Percentiles rank a stretch among this genome's conserved stretches.
phyloP scores from a whole-genome alignment of 2,888 invertebrate species.

The Megalurothrips usitatus region DNA sequence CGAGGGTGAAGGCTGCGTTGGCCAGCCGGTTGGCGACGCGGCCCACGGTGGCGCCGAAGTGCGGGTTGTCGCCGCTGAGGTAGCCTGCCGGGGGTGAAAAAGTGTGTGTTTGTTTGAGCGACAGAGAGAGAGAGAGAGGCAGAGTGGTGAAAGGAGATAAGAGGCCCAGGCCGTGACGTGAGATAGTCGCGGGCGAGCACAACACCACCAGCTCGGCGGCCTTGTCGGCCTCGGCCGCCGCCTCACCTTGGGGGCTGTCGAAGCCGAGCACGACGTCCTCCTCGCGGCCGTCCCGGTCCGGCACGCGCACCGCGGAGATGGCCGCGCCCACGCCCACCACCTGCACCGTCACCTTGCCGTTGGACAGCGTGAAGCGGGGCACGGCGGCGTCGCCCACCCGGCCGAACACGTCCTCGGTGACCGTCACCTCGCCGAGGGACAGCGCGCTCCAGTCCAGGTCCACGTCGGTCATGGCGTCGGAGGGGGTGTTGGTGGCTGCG shows the following conservation, averaged over 20 bases:
- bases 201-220: too few relatives aligned
- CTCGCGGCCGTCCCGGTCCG: conserved; percentile 64
- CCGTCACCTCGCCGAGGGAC: conserved; percentile 26
- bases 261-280: conserved; percentile 79
- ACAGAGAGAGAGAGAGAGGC: not conserved
- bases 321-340: conserved; percentile 81
- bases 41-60: conserved; percentile 85
- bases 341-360: conserved; percentile 49
- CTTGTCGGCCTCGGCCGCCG: too few relatives aligned
- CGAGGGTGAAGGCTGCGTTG: conserved; percentile 64
- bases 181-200: not conserved
- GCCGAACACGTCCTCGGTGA: conserved; percentile 34
- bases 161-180: not conserved
- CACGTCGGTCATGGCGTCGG: too few relatives aligned
- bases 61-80: conserved; percentile 61
- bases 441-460: conserved; percentile 21
- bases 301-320: conserved; percentile 68
- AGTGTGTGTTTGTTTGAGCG: not conserved
- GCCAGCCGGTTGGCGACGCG: conserved; percentile 78
- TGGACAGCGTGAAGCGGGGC: conserved; percentile 36
- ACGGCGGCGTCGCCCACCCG: conserved; percentile 32
- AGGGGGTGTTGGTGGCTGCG: too few relatives aligned
- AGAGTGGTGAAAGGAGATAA: not conserved
- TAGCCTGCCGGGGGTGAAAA: conserved; percentile 54
- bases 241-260: conserved; percentile 68